phyloP scores from a whole-genome alignment of 2,888 invertebrate species.

The Villa cingulata region DNA sequence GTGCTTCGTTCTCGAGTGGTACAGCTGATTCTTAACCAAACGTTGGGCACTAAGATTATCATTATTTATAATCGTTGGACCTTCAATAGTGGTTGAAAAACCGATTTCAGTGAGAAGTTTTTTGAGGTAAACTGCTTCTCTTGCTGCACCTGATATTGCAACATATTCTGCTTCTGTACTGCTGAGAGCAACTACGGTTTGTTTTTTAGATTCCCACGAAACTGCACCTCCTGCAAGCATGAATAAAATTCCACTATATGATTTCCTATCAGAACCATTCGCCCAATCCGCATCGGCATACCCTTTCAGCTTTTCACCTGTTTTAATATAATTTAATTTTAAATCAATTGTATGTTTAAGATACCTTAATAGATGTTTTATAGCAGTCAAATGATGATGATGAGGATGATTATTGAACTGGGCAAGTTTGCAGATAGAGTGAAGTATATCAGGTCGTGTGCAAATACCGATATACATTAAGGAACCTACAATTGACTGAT shows the following conservation, averaged over 20 bases:
- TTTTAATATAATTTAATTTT: constrained; percentile 3
- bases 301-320: constrained; percentile 2
- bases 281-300: constrained; percentile 16
- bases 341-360: constrained; percentile 6
- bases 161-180: constrained; percentile 14
- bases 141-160: constrained; percentile 6
- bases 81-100: constrained; percentile 1
- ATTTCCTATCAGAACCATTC: constrained; percentile 10
- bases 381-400: constrained; percentile 10
- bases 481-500: constrained; percentile 14
- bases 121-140: constrained; percentile 9
- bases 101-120: constrained; percentile 3
- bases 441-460: constrained; percentile 14
- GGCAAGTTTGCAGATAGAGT: constrained; percentile 11
- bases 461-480: constrained; percentile 11
- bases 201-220: constrained; percentile 11
- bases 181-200: constrained; percentile 12
- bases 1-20: too few relatives aligned
- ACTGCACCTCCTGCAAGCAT: neutral
- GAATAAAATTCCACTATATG: constrained; percentile 9
- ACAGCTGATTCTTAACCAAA: too few relatives aligned
- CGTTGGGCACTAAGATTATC: constrained; percentile 10
- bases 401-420: constrained; percentile 15
- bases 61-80: constrained; percentile 2
- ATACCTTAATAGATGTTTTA: constrained; percentile 13